Conservation (phyloP, 2,888 invertebrate genomes). For the Trachelus stipa region DNA sequence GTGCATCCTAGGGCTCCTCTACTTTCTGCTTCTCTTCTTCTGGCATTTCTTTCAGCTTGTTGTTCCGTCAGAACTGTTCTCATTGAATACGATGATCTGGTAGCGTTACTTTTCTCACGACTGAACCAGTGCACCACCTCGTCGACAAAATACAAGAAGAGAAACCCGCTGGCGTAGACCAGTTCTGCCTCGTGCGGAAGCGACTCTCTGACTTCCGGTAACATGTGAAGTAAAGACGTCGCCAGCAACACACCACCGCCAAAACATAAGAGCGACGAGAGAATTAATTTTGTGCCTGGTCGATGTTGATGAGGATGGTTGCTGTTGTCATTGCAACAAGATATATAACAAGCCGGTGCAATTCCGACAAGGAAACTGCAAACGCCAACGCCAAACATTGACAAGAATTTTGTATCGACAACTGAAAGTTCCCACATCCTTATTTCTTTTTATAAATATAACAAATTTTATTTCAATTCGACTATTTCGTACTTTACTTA, state of each 20-base stretch:
- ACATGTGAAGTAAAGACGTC: conserved; percentile 82
- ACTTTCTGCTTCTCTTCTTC: not conserved
- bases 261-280: conserved; percentile 80
- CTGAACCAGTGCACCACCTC: conserved; percentile 78
- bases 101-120: conserved; percentile 57
- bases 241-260: conserved; percentile 85
- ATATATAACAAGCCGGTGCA: conserved; percentile 75
- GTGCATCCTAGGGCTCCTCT: not conserved
- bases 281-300: conserved; percentile 67
- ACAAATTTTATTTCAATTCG: not conserved
- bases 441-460: not conserved
- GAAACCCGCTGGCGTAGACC: conserved; percentile 77
- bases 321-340: conserved; percentile 65
- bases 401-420: conserved; percentile 72
- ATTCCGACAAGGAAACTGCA: conserved; percentile 80
- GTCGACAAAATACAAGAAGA: conserved; percentile 79
- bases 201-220: conserved; percentile 80
- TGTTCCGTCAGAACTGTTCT: not conserved
- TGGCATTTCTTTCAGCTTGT: not conserved
- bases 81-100: not conserved
- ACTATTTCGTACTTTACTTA: not conserved
- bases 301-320: conserved; percentile 51
- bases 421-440: not conserved
- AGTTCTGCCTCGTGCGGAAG: conserved; percentile 74
- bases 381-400: conserved; percentile 75